phyloP scores from a whole-genome alignment of 2,113 vertebrate genomes.

The Otis tarda region DNA sequence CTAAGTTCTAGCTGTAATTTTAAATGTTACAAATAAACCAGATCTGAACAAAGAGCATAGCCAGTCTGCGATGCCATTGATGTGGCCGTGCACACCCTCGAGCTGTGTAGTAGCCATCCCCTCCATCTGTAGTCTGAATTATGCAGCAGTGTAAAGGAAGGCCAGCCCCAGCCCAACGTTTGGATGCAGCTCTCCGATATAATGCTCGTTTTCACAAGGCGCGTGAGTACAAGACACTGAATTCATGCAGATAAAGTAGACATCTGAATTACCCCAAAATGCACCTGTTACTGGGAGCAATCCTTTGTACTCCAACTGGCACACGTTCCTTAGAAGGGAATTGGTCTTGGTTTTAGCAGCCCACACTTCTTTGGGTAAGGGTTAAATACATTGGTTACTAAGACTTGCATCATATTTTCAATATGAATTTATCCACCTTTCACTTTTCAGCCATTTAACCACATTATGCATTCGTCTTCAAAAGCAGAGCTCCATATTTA shows the following conservation, averaged over 20 bases:
- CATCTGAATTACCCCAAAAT: too few species aligned
- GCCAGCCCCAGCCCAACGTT: neutral
- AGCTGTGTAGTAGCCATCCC: neutral
- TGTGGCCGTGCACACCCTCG: neutral
- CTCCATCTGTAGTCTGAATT: neutral
- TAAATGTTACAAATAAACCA: neutral
- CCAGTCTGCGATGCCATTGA: neutral
- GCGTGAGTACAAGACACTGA: too few species aligned
- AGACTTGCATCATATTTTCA: neutral
- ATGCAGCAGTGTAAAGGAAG: neutral
- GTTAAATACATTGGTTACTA: neutral
- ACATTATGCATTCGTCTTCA: neutral
- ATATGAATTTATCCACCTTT: neutral
- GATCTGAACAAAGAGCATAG: neutral
- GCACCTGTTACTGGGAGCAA: neutral
- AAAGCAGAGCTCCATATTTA: neutral
- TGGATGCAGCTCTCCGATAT: neutral
- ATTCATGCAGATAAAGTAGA: neutral
- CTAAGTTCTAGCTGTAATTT: neutral
- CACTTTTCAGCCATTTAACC: neutral
- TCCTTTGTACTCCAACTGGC: fast-evolving
- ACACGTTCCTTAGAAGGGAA: neutral
- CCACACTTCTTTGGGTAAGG: neutral
- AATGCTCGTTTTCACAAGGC: neutral
- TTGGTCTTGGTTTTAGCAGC: neutral